Evolutionary conservation across 2,113 vertebrate genomes (phyloP).

Genomic region (Rana temporaria): DNA sequence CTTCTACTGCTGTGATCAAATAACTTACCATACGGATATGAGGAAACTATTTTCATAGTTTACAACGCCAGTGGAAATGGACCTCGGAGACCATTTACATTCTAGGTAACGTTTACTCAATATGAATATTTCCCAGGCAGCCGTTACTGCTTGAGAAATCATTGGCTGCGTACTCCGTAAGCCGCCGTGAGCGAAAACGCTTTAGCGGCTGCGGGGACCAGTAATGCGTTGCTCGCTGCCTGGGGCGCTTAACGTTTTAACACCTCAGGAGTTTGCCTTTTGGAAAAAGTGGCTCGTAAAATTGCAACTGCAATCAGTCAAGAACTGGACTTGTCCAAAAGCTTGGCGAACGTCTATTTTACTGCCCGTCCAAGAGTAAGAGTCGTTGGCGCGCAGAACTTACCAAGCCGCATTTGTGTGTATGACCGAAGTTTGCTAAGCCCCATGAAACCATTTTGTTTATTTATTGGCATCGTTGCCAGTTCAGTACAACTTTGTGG

Average conservation of each 20-base stretch:
- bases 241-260: constrained; percentile 38
- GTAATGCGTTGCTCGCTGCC: constrained; percentile 20
- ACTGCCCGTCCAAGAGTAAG: too few relatives aligned
- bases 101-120: constrained; percentile 47
- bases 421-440: too few relatives aligned
- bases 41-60: constrained; percentile 46
- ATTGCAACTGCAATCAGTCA: constrained; percentile 25
- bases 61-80: constrained; percentile 37
- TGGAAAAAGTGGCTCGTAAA: constrained; percentile 30
- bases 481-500: too few relatives aligned
- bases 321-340: constrained; percentile 9
- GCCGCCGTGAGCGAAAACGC: constrained; percentile 8
- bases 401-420: too few relatives aligned
- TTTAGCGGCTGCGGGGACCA: constrained; percentile 30
- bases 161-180: constrained; percentile 21
- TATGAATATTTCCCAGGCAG: constrained; percentile 50
- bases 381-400: too few relatives aligned
- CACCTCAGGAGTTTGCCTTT: constrained; percentile 40
- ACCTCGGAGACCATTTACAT: constrained; percentile 48
- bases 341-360: not conserved
- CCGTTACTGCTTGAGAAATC: constrained; percentile 49
- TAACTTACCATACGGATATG: constrained; percentile 41
- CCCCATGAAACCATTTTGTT: too few relatives aligned
- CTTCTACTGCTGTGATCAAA: constrained; percentile 40
- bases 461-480: too few relatives aligned